Evolutionary conservation across 1,140 invertebrate species (phyloP), one percentile per base, ranked within the genome.

Genomic region (Philopotamus ludificatus): DNA sequence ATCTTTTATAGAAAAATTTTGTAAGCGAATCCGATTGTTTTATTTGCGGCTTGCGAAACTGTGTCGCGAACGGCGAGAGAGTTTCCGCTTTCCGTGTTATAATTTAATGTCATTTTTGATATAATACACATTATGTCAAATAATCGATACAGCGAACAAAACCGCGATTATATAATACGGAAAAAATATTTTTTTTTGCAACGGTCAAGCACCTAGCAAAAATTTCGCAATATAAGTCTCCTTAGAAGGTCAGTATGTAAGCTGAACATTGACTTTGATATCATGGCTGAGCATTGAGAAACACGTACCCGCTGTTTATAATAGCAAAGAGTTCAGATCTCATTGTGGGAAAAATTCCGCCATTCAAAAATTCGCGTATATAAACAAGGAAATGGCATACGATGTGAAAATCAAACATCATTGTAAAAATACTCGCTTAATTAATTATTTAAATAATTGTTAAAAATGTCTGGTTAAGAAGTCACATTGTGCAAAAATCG

Each of bases 1-100:
- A 57, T 57, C 51, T 55, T 25, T 55, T 15, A 21, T 51, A 8
- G 50, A 41, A 41, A 47, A 18, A 47, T 60, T 60, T 60, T 60
- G 57, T 47, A 60, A 60, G 57, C 44, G 42, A 47, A 47, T 60
- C 57, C 25, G 25, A 60, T 60, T 60, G 22, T 60, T 25, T 60
- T 39, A 20, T 50, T 45, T 55, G 7, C 26, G 28, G 23, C 28
- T 50, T 55, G 23, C 16, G 23, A 55, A 55, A 25, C 25, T 34
- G 51, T 34, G 51, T 50, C 47, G 47, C 47, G 22, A 50, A 21
- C 3, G 4, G n/a, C 10, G 47, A 18, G 22, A 16, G 47, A 18
- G 20, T 50, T 50, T 50, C 4, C 47, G 47, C 22, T 16, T 16
- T 21, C 9, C 22, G 15, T 12, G 47, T 34, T 7, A 4, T 34